phyloP scores from a whole-genome alignment of 1,140 invertebrate genomes.

The Lepidostoma basale region DNA sequence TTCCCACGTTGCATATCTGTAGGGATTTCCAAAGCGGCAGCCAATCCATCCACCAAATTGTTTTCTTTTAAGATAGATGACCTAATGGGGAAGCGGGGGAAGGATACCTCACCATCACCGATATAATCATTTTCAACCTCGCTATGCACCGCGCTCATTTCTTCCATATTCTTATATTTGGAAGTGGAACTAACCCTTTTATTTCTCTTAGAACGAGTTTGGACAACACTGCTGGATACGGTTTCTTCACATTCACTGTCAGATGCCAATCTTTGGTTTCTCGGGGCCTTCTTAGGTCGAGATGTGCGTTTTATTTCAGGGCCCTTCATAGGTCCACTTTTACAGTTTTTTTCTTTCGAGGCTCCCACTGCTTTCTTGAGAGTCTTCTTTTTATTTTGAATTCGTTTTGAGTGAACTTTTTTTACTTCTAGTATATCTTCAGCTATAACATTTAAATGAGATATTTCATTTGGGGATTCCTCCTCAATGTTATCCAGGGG shows the following conservation, averaged over 20 bases:
- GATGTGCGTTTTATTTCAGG: not conserved
- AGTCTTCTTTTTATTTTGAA: not conserved
- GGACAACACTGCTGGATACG: slow-evolving; percentile 5
- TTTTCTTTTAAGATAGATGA: slow-evolving; percentile 40
- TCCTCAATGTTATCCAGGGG: not conserved
- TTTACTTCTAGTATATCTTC: not conserved
- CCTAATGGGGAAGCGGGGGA: slow-evolving; percentile 38
- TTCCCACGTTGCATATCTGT: slow-evolving; percentile 37
- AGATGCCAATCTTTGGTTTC: slow-evolving; percentile 20
- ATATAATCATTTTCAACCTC: slow-evolving; percentile 42
- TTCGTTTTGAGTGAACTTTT: not conserved
- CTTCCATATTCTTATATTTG: slow-evolving; percentile 34
- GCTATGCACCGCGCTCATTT: slow-evolving; percentile 49
- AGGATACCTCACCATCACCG: slow-evolving; percentile 24
- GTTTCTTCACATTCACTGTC: slow-evolving; percentile 33
- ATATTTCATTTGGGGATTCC: not conserved
- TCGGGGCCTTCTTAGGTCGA: not conserved
- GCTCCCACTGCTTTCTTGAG: not conserved
- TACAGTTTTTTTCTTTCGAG: not conserved
- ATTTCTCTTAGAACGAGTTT: slow-evolving; percentile 39
- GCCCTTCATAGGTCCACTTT: not conserved
- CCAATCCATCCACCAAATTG: slow-evolving; percentile 42
- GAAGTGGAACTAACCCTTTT: slow-evolving; percentile 31
- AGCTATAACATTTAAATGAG: not conserved
- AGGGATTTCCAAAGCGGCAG: slow-evolving; percentile 34